phyloP scores from a whole-genome alignment of 2,797 vertebrate genomes.

The Ciconia nigra region DNA sequence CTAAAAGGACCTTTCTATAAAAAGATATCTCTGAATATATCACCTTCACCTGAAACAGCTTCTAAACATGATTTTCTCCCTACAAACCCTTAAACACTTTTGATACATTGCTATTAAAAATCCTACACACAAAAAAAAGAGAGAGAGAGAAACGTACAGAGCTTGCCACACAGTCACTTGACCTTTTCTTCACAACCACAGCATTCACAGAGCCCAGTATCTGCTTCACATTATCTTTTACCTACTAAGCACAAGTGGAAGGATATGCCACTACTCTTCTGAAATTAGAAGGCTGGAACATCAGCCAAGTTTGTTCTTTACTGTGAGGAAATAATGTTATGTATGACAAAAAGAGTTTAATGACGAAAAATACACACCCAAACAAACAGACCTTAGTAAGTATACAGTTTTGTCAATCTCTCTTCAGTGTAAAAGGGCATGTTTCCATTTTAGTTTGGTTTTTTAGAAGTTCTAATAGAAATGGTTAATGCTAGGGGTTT shows the following conservation, averaged over 20 bases:
- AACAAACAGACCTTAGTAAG: not conserved
- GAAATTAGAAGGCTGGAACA: not conserved
- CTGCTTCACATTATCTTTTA: not conserved
- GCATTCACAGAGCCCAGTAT: not conserved
- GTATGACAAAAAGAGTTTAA: not conserved
- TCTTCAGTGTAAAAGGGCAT: not conserved
- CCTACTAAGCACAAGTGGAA: not conserved
- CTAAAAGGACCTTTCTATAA: not conserved
- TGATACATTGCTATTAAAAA: not conserved
- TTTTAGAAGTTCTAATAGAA: not conserved
- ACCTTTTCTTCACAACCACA: not conserved
- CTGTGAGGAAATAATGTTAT: not conserved
- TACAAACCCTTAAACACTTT: not conserved
- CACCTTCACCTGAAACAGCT: not conserved
- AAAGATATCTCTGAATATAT: not conserved
- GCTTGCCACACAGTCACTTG: not conserved
- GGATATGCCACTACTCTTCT: not conserved
- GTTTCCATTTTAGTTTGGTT: not conserved
- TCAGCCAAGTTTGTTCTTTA: not conserved
- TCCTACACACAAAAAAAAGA: not conserved
- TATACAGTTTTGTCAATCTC: not conserved
- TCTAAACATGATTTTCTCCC: not conserved
- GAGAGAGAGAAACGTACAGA: not conserved
- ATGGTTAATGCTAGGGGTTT: not conserved
- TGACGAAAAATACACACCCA: not conserved